Evolutionary conservation across 1,140 invertebrate genomes (phyloP).

Genomic region (Pogonognathellus flavescens): DNA sequence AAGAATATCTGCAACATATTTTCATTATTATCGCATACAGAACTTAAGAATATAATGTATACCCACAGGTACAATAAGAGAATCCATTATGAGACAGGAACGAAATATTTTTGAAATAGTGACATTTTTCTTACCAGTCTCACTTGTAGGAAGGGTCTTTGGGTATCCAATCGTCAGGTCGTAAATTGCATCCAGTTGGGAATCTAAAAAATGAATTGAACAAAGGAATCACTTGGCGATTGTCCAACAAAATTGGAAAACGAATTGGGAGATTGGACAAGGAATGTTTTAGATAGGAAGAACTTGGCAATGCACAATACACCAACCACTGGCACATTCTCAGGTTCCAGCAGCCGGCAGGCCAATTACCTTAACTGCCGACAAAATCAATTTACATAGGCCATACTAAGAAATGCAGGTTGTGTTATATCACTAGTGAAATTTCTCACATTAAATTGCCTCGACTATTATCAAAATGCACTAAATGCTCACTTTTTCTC

Average conservation of each 20-base stretch:
- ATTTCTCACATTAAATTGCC: neutral
- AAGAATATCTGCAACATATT: conserved; percentile 69
- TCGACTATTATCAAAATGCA: conserved; percentile 4
- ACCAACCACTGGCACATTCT: neutral
- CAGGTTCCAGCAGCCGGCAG: neutral
- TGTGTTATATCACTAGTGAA: neutral
- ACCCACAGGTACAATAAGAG: too few relatives aligned
- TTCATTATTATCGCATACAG: neutral
- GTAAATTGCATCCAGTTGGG: conserved; percentile 81
- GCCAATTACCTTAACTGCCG: conserved; percentile 12
- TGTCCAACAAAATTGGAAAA: neutral
- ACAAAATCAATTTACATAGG: conserved; percentile 47
- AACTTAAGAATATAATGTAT: too few relatives aligned
- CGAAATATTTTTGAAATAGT: too few relatives aligned
- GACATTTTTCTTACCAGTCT: conserved; percentile 69
- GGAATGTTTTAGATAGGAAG: neutral
- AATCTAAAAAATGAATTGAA: conserved; percentile 69
- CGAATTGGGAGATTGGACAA: conserved; percentile 11
- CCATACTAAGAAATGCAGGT: too few relatives aligned
- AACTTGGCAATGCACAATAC: neutral
- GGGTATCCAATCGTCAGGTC: conserved; percentile 85
- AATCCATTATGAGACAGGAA: too few relatives aligned
- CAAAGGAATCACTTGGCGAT: conserved; percentile 40
- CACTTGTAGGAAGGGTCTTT: conserved; percentile 78
- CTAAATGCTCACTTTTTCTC: conserved; percentile 72